Percentiles rank a stretch among this genome's conserved stretches.
phyloP scores from a whole-genome alignment of 2,113 vertebrate species.

The Bombycilla garrulus region DNA sequence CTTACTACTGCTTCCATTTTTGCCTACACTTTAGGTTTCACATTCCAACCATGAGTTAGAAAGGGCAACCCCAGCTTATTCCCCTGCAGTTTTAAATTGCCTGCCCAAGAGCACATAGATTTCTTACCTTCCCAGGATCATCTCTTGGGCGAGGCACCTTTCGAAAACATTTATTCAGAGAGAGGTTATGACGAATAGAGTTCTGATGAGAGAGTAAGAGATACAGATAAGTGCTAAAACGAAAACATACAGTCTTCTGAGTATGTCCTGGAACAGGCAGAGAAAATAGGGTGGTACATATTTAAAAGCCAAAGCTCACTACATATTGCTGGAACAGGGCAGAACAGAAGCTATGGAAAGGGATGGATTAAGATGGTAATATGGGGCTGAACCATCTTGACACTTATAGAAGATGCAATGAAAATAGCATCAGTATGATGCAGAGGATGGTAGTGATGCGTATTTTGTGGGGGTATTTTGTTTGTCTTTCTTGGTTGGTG shows the following conservation, averaged over 20 bases:
- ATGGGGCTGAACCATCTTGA: neutral
- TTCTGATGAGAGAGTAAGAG: slow-evolving; percentile 78
- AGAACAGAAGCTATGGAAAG: neutral
- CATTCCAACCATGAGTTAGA: slow-evolving; percentile 30
- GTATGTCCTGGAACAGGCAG: neutral
- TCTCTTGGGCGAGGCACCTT: slow-evolving; percentile 94
- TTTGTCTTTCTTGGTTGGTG: neutral
- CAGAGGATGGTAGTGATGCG: neutral
- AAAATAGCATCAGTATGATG: neutral
- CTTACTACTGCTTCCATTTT: slow-evolving; percentile 58
- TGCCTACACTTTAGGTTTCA: slow-evolving; percentile 54
- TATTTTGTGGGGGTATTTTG: neutral
- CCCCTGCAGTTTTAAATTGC: slow-evolving; percentile 23
- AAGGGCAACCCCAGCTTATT: slow-evolving; percentile 38
- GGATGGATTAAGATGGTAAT: neutral
- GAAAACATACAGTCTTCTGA: neutral
- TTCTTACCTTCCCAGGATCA: slow-evolving; percentile 93
- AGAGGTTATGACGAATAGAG: slow-evolving; percentile 96
- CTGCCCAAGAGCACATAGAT: neutral
- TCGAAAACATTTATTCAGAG: slow-evolving; percentile 96
- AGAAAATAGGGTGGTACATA: neutral
- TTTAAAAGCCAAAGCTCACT: neutral
- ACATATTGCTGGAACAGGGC: neutral
- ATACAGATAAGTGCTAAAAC: neutral
- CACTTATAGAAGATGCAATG: neutral